These are phyloP conservation scores for Athene noctua DNA, from an alignment of 2,113 vertebrate species.

Conservation along the genomic window DNA sequence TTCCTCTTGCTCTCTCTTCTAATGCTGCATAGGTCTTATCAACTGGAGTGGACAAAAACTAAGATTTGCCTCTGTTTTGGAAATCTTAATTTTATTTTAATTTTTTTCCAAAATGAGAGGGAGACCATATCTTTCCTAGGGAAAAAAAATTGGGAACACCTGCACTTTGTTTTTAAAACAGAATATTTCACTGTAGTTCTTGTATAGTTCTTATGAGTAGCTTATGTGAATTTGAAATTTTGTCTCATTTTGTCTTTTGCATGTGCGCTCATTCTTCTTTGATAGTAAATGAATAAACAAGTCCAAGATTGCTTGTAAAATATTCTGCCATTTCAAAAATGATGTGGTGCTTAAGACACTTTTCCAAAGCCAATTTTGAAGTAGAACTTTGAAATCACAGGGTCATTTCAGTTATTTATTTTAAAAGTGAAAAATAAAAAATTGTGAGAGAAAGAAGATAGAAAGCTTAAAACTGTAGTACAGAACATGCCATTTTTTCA, in stretches of 20 bases:
- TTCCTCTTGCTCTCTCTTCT: no score
- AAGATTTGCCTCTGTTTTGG: background rate
- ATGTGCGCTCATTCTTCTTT: background rate
- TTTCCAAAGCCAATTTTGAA: background rate
- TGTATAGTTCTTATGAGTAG: background rate
- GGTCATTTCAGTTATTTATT: background rate
- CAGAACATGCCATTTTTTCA: background rate
- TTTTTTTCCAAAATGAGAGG: background rate
- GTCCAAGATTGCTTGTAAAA: background rate
- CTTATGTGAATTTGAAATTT: background rate
- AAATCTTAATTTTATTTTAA: background rate
- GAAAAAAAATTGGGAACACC: background rate
- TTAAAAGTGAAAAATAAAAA: background rate
- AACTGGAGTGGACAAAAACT: background rate
- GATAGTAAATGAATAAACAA: fast-evolving
- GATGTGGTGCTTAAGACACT: background rate
- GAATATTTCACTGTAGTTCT: background rate
- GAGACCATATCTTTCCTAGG: background rate
- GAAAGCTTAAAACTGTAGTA: background rate
- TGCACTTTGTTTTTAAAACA: background rate
- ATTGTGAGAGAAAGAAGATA: background rate
- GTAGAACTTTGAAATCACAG: background rate
- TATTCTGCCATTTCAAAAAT: background rate
- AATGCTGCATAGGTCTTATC: background rate
- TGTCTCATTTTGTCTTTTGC: background rate